A percentile compares a stretch with the other conserved stretches of the same genome.
These are phyloP conservation scores for Plumapathes pennacea DNA, from an alignment of 92 coral and sea anemone genomes.

Conservation along the genomic window DNA sequence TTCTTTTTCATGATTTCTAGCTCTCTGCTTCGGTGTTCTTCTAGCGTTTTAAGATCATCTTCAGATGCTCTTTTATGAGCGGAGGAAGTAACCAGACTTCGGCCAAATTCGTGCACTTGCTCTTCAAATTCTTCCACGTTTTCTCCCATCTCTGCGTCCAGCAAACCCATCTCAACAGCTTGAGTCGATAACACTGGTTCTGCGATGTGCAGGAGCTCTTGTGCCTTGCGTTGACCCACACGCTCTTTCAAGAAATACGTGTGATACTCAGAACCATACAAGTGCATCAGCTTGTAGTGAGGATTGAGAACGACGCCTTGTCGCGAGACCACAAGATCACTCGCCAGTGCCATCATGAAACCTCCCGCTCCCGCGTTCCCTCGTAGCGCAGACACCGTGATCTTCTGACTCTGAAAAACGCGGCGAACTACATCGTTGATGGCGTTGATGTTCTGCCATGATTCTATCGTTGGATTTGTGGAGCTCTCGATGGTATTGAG, in stretches of 20 bases:
- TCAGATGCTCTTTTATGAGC: conserved; percentile 9
- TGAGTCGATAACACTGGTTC: conserved; percentile 40
- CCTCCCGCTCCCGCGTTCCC: conserved; percentile 89
- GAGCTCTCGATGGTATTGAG: conserved; percentile 55
- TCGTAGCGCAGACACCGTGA: conserved; percentile 65
- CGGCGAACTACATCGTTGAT: conserved; percentile 65
- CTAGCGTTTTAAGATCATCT: conserved; percentile 38
- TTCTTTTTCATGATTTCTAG: conserved; percentile 46
- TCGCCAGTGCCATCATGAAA: conserved; percentile 77
- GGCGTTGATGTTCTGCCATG: conserved; percentile 75
- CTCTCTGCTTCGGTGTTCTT: conserved; percentile 40
- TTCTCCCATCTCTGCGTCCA: conserved; percentile 35
- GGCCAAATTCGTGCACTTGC: conserved; percentile 29
- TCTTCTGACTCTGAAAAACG: conserved; percentile 57
- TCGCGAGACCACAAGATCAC: conserved; percentile 69
- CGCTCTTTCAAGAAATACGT: conserved; percentile 63
- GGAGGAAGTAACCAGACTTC: conserved; percentile 8
- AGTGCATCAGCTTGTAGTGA: conserved; percentile 67
- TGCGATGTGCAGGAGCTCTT: conserved; percentile 30
- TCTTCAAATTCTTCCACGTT: conserved; percentile 18
- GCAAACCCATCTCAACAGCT: conserved; percentile 53
- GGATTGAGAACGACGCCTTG: conserved; percentile 74
- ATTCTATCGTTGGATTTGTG: conserved; percentile 49
- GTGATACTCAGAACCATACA: conserved; percentile 78
- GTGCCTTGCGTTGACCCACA: conserved; percentile 45